These are phyloP conservation scores for Forpus xanthops DNA, from an alignment of 2,797 vertebrate species.

Conservation along the genomic window DNA sequence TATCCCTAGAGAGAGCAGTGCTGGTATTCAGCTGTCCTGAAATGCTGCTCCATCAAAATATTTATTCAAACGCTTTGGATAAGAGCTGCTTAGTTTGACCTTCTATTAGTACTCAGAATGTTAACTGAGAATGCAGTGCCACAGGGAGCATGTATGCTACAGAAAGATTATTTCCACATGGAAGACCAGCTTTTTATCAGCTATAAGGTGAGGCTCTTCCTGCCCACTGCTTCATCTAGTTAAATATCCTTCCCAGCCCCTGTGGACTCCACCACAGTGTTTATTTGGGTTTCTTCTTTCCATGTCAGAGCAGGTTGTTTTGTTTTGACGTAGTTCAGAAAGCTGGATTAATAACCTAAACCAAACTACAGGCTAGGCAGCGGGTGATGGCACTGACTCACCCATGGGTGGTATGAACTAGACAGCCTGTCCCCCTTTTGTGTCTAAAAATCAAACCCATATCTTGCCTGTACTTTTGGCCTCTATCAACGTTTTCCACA, in stretches of 20 bases:
- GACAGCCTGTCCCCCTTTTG: accelerated
- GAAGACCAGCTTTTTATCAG: background rate
- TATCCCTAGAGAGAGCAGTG: background rate
- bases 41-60: conserved; percentile 3
- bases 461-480: background rate
- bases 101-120: background rate
- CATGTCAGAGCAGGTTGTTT: background rate
- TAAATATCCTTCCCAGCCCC: background rate
- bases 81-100: conserved; percentile 10
- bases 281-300: background rate
- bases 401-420: background rate
- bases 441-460: background rate
- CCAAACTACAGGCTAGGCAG: background rate
- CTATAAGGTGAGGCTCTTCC: background rate
- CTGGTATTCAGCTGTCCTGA: background rate
- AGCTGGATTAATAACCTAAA: background rate
- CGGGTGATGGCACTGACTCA: background rate
- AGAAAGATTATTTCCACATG: background rate
- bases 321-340: background rate
- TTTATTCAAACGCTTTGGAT: conserved; percentile 13
- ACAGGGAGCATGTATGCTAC: background rate
- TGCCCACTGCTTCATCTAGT: background rate
- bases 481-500: background rate
- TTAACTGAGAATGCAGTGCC: background rate
- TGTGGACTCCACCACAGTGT: background rate